These are phyloP conservation scores for Spondyliosoma cantharus DNA, from an alignment of 2,797 vertebrate genomes.

Conservation along the genomic window DNA sequence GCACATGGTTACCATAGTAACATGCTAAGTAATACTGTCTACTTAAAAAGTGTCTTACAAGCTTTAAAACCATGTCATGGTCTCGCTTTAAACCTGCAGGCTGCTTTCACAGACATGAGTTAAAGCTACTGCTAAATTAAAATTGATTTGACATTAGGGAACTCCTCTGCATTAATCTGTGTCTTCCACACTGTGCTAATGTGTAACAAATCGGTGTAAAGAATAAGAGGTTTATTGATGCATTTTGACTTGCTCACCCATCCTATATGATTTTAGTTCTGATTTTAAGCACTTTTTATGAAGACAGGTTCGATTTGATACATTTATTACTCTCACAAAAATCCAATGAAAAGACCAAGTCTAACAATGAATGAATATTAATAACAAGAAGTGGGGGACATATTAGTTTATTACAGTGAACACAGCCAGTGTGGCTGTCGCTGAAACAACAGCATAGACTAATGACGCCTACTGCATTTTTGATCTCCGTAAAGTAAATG, in stretches of 20 bases:
- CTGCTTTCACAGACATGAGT: constrained; percentile 65
- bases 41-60: constrained; percentile 30
- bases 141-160: constrained; percentile 79
- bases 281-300: background rate
- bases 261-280: constrained; percentile 9
- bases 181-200: constrained; percentile 56
- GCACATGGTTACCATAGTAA: background rate
- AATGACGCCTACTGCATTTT: constrained; percentile 15
- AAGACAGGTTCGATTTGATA: background rate
- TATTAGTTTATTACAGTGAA: constrained; percentile 21
- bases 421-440: background rate
- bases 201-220: constrained; percentile 47
- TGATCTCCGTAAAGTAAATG: constrained; percentile 14
- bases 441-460: background rate
- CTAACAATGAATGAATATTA: background rate
- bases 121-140: constrained; percentile 74
- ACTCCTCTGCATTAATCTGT: constrained; percentile 63
- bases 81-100: constrained; percentile 50
- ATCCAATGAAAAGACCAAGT: constrained; percentile 4
- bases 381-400: background rate
- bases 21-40: constrained; percentile 33
- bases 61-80: constrained; percentile 41
- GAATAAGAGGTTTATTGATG: constrained; percentile 45
- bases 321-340: constrained; percentile 15
- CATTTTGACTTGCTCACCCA: constrained; percentile 27